Evolutionary conservation across 1,140 invertebrate genomes (phyloP), one percentile per base, ranked within the genome.

Genomic region (Lordiphosa mommai): DNA sequence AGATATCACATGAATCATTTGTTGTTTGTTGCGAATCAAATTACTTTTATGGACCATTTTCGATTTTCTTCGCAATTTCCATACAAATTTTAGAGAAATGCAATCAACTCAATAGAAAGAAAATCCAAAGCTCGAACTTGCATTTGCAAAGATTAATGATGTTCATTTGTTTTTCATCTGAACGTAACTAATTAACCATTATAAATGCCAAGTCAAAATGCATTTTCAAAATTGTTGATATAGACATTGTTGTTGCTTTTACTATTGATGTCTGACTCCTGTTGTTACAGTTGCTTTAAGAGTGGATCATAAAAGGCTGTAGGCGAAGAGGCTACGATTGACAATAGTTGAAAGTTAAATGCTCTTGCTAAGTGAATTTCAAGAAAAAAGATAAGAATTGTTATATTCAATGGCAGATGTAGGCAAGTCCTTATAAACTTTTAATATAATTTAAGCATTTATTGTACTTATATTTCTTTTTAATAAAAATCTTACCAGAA

Each of bases 101-200:
- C 61, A 43, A 20, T 43, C 16, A 51, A 59, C 51, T 60, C 48
- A 43, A 57, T 60, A 37, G 48, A 34, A 52, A 56, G 23, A 37
- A n/a, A 48, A 41, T 40, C 23, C 33, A 43, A 27, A 10, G 33
- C 7, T 73, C 59, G 30, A 79, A 80, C 55, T 34, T 5, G 41
- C 37, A 48, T 43, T 55, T 69, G 60, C 23, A 27, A 27, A 27
- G 23, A 80, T 66, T 80, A 64, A 67, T 73, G 33, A 37, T 32
- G 30, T 43, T 16, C 43, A 46, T 49, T 55, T 47, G 23, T 13
- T 20, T 52, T 38, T 20, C 20, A 47, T 50, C 52, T 56, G 41
- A 50, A 53, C 37, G 27, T 7, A 27, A 12, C 46, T 66, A 74
- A 74, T 82, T 82, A 82, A 59, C 65, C 58, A 66, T 82, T 82